A percentile compares a stretch with the other conserved stretches of the same genome.
These are phyloP conservation scores for Babyrousa celebensis DNA, from an alignment of 2,797 vertebrate genomes.

Conservation along the genomic window DNA sequence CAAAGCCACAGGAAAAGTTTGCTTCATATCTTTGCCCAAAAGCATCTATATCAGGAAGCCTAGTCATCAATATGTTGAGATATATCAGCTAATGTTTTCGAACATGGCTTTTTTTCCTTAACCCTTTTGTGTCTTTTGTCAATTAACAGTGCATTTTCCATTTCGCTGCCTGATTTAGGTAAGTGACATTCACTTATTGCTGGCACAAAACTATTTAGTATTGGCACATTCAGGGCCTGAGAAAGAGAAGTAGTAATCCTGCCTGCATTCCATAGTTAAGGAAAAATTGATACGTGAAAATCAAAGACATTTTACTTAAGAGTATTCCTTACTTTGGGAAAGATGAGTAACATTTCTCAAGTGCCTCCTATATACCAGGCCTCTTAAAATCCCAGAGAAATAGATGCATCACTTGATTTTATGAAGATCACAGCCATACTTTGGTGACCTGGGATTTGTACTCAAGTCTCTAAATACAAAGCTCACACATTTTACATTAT, in stretches of 20 bases:
- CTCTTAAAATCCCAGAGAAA: conserved; percentile 28
- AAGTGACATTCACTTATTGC: conserved; percentile 76
- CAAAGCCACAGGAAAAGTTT: neutral
- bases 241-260: neutral
- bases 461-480: neutral
- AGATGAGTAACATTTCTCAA: neutral
- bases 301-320: neutral
- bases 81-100: neutral
- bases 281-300: conserved; percentile 33
- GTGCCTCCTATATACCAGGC: neutral
- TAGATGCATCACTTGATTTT: neutral
- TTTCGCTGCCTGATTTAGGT: conserved; percentile 90
- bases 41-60: neutral
- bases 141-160: conserved; percentile 88
- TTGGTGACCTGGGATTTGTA: conserved; percentile 14
- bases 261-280: neutral
- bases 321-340: neutral
- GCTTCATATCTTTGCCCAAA: neutral
- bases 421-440: neutral
- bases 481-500: neutral
- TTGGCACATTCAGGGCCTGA: neutral
- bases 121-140: conserved; percentile 71
- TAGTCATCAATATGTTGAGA: neutral
- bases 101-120: conserved; percentile 2
- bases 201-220: neutral